Conservation (phyloP, 2,113 vertebrate species). For the Phaethornis superciliosus region DNA sequence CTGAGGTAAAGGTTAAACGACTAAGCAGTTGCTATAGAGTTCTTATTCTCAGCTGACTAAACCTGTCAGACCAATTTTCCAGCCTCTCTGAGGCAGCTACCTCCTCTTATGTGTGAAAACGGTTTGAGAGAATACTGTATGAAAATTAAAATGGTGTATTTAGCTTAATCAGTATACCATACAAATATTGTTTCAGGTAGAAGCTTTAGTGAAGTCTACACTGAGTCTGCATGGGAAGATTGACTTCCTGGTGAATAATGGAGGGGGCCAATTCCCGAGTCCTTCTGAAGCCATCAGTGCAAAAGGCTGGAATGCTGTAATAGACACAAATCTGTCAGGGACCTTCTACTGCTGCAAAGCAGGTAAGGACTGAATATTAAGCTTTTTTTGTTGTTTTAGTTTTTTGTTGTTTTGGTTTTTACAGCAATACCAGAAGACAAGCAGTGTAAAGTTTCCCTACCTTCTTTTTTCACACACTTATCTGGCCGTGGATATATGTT, state of each 20-base stretch:
- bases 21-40: neutral
- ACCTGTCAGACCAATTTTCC: neutral
- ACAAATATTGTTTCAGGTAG: slow-evolving; percentile 78
- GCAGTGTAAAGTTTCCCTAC: neutral
- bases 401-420: neutral
- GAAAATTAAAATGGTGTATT: neutral
- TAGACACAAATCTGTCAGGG: slow-evolving; percentile 94
- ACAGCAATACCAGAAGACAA: neutral
- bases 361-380: slow-evolving; percentile 68
- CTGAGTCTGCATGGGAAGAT: slow-evolving; percentile 81
- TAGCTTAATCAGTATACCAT: neutral
- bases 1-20: neutral
- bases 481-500: neutral
- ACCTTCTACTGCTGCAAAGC: slow-evolving; percentile 95
- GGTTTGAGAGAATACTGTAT: neutral
- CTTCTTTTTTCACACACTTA: neutral
- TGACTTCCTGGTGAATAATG: slow-evolving; percentile 94
- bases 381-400: neutral
- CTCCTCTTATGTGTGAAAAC: neutral
- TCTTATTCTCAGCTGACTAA: neutral
- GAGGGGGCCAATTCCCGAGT: slow-evolving; percentile 89
- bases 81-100: neutral
- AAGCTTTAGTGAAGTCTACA: slow-evolving; percentile 82
- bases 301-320: slow-evolving; percentile 94
- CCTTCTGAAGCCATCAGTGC: slow-evolving; percentile 78